Evolutionary conservation across 2,888 invertebrate species (phyloP).

Genomic region (Labia minor): DNA sequence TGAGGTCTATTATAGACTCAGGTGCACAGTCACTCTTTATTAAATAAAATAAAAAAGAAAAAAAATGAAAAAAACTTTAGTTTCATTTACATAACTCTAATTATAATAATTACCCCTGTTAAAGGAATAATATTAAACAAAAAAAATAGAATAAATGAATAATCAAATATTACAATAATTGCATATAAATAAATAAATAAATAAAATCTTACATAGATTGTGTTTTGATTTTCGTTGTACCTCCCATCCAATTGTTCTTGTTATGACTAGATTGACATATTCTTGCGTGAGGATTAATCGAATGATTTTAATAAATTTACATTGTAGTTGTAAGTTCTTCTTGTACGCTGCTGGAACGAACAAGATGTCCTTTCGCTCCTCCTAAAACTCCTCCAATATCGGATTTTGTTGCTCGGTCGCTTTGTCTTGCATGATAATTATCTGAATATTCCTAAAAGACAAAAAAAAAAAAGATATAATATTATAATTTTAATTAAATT

Average conservation of each 20-base stretch:
- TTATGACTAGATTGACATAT: not conserved
- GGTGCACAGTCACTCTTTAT: not conserved
- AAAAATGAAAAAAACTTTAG: not conserved
- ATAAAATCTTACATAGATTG: no score
- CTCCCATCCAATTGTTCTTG: not conserved
- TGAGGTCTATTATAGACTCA: not conserved
- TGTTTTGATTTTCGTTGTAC: not conserved
- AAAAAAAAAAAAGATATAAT: no score
- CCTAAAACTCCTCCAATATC: slow-evolving; percentile 45
- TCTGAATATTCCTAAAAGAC: slow-evolving; percentile 56
- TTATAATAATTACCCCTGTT: not conserved
- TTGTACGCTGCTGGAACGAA: slow-evolving; percentile 72
- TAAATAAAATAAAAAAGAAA: no score
- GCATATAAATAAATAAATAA: no score
- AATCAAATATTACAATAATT: no score
- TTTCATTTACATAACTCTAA: not conserved
- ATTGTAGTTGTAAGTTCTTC: slow-evolving; percentile 60
- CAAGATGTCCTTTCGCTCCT: slow-evolving; percentile 40
- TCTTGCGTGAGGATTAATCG: not conserved
- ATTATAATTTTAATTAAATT: no score
- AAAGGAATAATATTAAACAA: not conserved
- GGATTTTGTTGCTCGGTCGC: slow-evolving; percentile 48
- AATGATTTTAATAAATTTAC: slow-evolving; percentile 27
- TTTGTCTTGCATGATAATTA: slow-evolving; percentile 62
- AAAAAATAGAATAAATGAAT: not conserved